phyloP scores from a whole-genome alignment of 2,113 vertebrate species.

The Hemiscyllium ocellatum region DNA sequence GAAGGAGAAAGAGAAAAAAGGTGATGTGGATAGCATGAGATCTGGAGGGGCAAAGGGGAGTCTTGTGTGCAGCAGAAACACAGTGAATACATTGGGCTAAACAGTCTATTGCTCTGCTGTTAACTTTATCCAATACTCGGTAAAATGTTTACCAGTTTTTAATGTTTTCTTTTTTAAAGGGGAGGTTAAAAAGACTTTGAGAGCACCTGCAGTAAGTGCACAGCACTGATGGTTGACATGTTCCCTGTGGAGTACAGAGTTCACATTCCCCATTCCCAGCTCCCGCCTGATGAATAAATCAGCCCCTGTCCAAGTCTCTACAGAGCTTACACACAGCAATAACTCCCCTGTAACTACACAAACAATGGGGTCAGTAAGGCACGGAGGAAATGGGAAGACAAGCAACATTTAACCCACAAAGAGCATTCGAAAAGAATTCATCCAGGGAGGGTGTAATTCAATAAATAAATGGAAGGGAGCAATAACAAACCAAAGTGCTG shows the following conservation, averaged over 20 bases:
- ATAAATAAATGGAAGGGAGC: background rate
- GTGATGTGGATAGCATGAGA: background rate
- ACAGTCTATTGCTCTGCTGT: background rate
- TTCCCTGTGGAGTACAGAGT: background rate
- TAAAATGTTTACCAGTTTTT: background rate
- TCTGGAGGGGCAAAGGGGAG: background rate
- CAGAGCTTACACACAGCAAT: background rate
- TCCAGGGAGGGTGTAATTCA: background rate
- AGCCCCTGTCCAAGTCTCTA: background rate
- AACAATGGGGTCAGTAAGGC: conserved; percentile 17
- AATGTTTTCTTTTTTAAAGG: background rate
- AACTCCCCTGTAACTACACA: conserved; percentile 17
- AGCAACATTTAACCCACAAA: background rate
- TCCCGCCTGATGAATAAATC: background rate
- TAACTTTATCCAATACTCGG: background rate
- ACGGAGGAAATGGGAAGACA: background rate
- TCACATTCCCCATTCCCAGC: background rate
- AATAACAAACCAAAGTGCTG: background rate
- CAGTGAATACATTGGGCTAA: background rate
- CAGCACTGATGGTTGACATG: background rate
- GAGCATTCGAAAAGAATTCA: background rate
- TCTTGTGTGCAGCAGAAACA: background rate
- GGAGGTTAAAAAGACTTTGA: background rate
- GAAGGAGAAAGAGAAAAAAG: background rate
- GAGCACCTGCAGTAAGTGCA: background rate